Evolutionary conservation across 2,888 invertebrate genomes (phyloP).

Genomic region (Sthenelais limicola): DNA sequence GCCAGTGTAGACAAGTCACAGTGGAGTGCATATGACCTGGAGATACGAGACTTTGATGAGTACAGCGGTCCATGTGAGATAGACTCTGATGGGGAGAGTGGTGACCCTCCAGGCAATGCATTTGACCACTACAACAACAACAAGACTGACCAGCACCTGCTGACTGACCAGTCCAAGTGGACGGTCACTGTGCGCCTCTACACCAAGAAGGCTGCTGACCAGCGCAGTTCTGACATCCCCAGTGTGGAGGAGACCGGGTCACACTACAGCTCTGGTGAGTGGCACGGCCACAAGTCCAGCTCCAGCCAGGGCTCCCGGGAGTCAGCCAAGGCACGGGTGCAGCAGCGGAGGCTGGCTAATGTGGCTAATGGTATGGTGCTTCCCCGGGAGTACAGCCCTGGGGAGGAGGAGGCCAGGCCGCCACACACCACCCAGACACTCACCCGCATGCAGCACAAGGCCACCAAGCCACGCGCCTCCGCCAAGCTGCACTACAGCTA

Average conservation of each 20-base stretch:
- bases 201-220: constrained; percentile 10
- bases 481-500: constrained; percentile 20
- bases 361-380: constrained; percentile 11
- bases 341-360: not conserved
- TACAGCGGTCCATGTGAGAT: constrained; percentile 16
- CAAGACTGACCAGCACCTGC: no score
- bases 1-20: not conserved
- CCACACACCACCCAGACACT: no score
- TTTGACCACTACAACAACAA: constrained; percentile 3
- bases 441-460: no score
- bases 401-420: no score
- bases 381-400: no score
- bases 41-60: constrained; percentile 8
- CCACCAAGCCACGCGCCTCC: no score
- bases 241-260: constrained; percentile 25
- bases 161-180: constrained; percentile 21
- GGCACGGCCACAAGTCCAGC: constrained; percentile 15
- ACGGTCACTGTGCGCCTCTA: constrained; percentile 16
- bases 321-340: not conserved
- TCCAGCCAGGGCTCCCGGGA: constrained; percentile 13
- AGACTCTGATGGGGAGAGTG: not conserved
- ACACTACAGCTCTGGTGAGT: constrained; percentile 27
- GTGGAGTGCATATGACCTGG: constrained; percentile 11
- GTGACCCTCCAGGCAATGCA: not conserved
- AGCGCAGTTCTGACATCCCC: constrained; percentile 15